Percentiles rank a stretch among this genome's conserved stretches.
Evolutionary conservation across 64 coral and sea anemone species (phyloP).

Genomic region (Montipora sp.): DNA sequence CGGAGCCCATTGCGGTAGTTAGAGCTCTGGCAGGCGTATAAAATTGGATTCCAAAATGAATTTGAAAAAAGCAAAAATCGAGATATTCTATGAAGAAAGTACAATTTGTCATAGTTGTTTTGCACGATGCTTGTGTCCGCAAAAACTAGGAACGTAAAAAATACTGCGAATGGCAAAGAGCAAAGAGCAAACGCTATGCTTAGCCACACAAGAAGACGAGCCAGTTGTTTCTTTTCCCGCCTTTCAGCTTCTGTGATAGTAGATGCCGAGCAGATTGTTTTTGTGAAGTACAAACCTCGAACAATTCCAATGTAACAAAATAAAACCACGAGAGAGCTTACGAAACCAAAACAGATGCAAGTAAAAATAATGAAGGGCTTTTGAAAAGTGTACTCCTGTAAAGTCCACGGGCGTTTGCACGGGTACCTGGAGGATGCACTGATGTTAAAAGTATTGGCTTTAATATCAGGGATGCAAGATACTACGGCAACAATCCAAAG

Average conservation of each 20-base stretch:
- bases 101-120: not conserved
- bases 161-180: constrained; percentile 19
- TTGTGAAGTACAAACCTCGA: constrained; percentile 46
- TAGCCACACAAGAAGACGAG: constrained; percentile 28
- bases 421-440: not conserved
- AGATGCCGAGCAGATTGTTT: constrained; percentile 30
- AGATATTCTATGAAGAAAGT: not conserved
- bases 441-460: constrained; percentile 5
- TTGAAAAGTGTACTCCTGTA: constrained; percentile 11
- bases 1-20: not conserved
- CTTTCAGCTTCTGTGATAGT: not conserved
- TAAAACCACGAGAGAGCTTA: constrained; percentile 14
- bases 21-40: constrained; percentile 45
- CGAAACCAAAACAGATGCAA: not conserved
- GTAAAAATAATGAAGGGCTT: constrained; percentile 34
- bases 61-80: constrained; percentile 18
- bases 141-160: not conserved
- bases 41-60: constrained; percentile 40
- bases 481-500: constrained; percentile 15
- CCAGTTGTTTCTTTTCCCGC: constrained; percentile 20
- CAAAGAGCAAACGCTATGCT: constrained; percentile 11
- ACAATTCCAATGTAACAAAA: constrained; percentile 48
- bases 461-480: constrained; percentile 32
- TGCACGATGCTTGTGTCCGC: not conserved
- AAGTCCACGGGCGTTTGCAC: constrained; percentile 23